Evolutionary conservation across 2,113 vertebrate genomes (phyloP), one percentile per base, ranked within the genome.

Genomic region (Pyxicephalus adspersus): DNA sequence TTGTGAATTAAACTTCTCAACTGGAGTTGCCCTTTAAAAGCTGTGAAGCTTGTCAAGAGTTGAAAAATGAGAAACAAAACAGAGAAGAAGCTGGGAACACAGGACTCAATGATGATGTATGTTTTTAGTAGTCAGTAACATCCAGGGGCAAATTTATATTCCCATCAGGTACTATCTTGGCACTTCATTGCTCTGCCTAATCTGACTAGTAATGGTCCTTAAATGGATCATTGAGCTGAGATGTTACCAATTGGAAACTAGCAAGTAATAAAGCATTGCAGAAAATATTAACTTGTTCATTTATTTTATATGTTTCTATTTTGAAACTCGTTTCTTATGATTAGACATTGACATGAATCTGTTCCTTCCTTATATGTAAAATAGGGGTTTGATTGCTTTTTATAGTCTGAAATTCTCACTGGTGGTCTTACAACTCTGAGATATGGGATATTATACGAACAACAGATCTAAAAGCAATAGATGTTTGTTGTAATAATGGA

Each of bases 131-230:
- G 70, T 34, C 18, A 65, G 34, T 52, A 64, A 65, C 70, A 81
- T 74, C 38, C 51, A 16, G 55, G 38, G 29, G 38, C 70, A 65
- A 38, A 81, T 81, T 81, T 65, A 74, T 74, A 81, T 74, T 81
- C 79, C 22, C 70, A 66, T 64, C 70, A 75, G 29, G 51, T 58
- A 20, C 55, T 20, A 26, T 26, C 70, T 81, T 66, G 70, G 52
- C 80, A 64, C 61, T 81, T 75, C 70, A 81, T 81, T 81, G 71
- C 80, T 75, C 29, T 75, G 80, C 80, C 80, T 81, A 81, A 81
- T 81, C 80, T 81, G 71, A 81, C 70, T 75, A 19, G 52, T 81
- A 81, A 81, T 81, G 71, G 63, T 25, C 70, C 61, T 75, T 81
- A 75, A 81, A 81, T 75, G 80, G 80, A 81, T 81, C 70, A 75